These are phyloP conservation scores for Cephalopterus ornatus DNA, from an alignment of 2,113 vertebrate genomes.

Conservation along the genomic window DNA sequence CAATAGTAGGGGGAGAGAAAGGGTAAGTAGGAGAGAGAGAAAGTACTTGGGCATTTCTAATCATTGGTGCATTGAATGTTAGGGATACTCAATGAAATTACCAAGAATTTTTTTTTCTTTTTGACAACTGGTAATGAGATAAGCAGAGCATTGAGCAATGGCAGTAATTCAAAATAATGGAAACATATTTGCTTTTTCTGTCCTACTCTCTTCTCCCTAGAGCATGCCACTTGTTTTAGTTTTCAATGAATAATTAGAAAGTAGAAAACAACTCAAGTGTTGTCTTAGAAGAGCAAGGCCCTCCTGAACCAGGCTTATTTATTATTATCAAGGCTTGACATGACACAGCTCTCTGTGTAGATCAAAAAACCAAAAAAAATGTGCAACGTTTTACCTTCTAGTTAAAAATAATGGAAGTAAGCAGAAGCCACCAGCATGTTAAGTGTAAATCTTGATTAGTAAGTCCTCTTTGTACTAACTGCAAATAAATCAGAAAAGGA, in stretches of 20 bases:
- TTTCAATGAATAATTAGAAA: background rate
- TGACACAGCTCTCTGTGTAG: background rate
- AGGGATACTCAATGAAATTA: background rate
- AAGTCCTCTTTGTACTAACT: background rate
- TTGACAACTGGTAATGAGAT: background rate
- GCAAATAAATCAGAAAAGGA: background rate
- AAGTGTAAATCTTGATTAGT: background rate
- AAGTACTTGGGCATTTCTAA: background rate
- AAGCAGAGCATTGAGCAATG: background rate
- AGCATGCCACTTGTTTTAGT: background rate
- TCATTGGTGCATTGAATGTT: background rate
- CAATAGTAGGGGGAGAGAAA: background rate
- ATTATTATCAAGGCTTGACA: background rate
- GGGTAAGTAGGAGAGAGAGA: background rate
- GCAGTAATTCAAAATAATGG: background rate
- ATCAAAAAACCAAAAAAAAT: background rate
- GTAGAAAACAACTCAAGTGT: background rate
- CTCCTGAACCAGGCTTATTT: background rate
- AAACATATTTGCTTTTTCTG: background rate
- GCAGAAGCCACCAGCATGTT: background rate
- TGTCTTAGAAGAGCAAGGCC: background rate
- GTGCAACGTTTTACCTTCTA: background rate
- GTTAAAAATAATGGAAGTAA: background rate
- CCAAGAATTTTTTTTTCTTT: background rate
- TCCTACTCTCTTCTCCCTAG: background rate